phyloP scores from a whole-genome alignment of 2,888 invertebrate species.

The Apamea anceps region DNA sequence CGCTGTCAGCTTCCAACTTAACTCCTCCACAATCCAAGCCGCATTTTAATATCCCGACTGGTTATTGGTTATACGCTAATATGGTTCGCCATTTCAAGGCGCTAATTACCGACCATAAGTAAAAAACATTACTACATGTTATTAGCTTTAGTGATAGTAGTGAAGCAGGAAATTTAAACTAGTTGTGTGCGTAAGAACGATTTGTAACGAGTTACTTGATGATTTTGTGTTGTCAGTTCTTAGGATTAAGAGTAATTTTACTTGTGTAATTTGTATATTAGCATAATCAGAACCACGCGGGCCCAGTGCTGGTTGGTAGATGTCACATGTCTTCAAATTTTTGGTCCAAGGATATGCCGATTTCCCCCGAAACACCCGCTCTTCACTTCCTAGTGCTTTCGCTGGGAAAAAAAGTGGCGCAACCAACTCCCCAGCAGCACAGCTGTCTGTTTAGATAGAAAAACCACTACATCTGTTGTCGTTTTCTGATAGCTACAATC shows the following conservation, averaged over 20 bases:
- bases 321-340: no score
- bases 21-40: slow-evolving; percentile 43
- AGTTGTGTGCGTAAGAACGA: slow-evolving; percentile 7
- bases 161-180: slow-evolving; percentile 42
- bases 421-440: no score
- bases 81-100: slow-evolving; percentile 66
- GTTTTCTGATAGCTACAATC: no score
- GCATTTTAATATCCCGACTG: slow-evolving; percentile 68
- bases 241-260: slow-evolving; percentile 10
- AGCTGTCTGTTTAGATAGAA: no score
- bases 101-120: slow-evolving; percentile 66
- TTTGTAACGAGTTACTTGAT: slow-evolving; percentile 24
- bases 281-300: no score
- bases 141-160: slow-evolving; percentile 12
- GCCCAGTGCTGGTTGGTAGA: no score
- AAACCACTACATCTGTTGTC: no score
- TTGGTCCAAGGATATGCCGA: no score
- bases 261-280: neutral
- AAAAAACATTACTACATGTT: slow-evolving; percentile 59
- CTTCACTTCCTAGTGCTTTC: no score
- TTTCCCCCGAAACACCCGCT: no score
- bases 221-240: slow-evolving; percentile 6
- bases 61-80: slow-evolving; percentile 71
- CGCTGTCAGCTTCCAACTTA: slow-evolving; percentile 44
- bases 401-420: no score